These are phyloP conservation scores for Tetanocera ferruginea DNA, from an alignment of 2,888 invertebrate genomes.

Conservation along the genomic window DNA sequence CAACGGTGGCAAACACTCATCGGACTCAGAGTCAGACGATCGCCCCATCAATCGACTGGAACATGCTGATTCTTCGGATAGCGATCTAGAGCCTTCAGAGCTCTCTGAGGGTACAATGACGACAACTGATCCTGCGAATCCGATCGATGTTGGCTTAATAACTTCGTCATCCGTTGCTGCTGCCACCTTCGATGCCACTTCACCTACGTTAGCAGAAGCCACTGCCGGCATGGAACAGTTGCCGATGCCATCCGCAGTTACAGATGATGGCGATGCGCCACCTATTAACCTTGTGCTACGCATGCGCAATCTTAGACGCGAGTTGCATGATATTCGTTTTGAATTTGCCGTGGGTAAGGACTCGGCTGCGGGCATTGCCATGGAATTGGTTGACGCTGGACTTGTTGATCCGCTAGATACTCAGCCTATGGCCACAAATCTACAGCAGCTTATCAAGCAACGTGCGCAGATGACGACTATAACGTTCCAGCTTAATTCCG, in stretches of 20 bases:
- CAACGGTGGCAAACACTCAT: constrained; percentile 72
- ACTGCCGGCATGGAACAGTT: constrained; percentile 45
- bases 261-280: constrained; percentile 69
- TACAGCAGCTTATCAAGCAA: constrained; percentile 90
- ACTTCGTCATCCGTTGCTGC: constrained; percentile 47
- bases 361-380: constrained; percentile 91
- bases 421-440: constrained; percentile 90
- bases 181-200: constrained; percentile 32
- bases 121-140: constrained; percentile 50
- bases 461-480: constrained; percentile 78
- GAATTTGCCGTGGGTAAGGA: constrained; percentile 94
- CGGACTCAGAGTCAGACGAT: constrained; percentile 72
- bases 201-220: constrained; percentile 37
- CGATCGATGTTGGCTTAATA: constrained; percentile 33
- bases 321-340: constrained; percentile 97
- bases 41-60: constrained; percentile 76
- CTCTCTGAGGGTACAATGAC: constrained; percentile 66
- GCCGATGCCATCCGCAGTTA: constrained; percentile 41
- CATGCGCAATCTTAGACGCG: constrained; percentile 90
- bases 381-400: constrained; percentile 94
- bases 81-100: constrained; percentile 71
- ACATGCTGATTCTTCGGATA: constrained; percentile 75
- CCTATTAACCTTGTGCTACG: constrained; percentile 87
- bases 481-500: constrained; percentile 88
- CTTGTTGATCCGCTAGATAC: constrained; percentile 93